Conservation (phyloP, 2,888 invertebrate species). For the Caenorhabditis plicata region DNA sequence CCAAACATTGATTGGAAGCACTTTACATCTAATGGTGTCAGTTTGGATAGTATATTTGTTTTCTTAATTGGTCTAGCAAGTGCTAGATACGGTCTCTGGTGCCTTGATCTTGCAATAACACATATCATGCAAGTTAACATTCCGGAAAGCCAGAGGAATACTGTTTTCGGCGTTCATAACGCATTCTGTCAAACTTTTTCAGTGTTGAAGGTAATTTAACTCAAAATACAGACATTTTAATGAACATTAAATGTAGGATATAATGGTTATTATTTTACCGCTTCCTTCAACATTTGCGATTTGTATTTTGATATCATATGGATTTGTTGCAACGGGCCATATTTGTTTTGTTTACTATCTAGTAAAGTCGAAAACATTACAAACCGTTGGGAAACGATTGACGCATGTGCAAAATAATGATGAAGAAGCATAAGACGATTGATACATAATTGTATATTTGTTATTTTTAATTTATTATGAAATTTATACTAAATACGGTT, state of each 20-base stretch:
- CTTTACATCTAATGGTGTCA: slow-evolving; percentile 45
- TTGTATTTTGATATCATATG: slow-evolving; percentile 35
- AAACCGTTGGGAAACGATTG: slow-evolving; percentile 8
- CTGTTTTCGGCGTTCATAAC: slow-evolving; percentile 60
- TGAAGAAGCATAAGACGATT: no score
- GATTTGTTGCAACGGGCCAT: slow-evolving; percentile 32
- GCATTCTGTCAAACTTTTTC: slow-evolving; percentile 58
- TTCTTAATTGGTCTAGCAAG: slow-evolving; percentile 56
- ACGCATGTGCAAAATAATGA: no score
- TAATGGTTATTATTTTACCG: slow-evolving; percentile 30
- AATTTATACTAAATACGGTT: no score
- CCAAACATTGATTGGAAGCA: slow-evolving; percentile 42
- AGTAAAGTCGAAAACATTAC: slow-evolving; percentile 20
- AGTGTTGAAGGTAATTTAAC: no score
- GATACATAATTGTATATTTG: no score
- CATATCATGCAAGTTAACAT: slow-evolving; percentile 59
- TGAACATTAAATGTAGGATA: no score
- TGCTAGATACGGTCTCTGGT: slow-evolving; percentile 56
- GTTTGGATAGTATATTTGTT: slow-evolving; percentile 50
- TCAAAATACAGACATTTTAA: no score
- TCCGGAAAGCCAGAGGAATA: slow-evolving; percentile 50
- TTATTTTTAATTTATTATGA: no score
- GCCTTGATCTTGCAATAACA: slow-evolving; percentile 58
- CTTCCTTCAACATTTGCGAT: slow-evolving; percentile 27
- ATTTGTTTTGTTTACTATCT: slow-evolving; percentile 38